A percentile compares a stretch with the other conserved stretches of the same genome.
These are phyloP conservation scores for Drosophila hydei DNA, from an alignment of 1,140 invertebrate species.

Conservation along the genomic window DNA sequence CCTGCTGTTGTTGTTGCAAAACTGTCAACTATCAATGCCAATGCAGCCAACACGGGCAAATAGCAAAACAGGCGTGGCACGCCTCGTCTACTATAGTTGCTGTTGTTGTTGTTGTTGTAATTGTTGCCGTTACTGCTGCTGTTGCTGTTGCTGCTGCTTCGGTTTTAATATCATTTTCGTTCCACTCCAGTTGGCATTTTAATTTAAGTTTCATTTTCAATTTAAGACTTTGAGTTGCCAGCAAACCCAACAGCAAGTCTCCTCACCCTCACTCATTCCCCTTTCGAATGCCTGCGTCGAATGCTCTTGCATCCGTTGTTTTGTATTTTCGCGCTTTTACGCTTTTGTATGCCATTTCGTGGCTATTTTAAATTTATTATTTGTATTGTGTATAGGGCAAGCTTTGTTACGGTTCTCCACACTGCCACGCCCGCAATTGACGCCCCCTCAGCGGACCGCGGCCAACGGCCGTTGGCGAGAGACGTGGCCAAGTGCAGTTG, in stretches of 20 bases:
- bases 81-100: constrained; percentile 21
- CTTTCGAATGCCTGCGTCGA: constrained; percentile 9
- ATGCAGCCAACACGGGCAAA: constrained; percentile 57
- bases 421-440: not conserved
- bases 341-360: constrained; percentile 68
- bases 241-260: constrained; percentile 49
- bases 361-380: constrained; percentile 81
- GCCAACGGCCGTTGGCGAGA: constrained; percentile 10
- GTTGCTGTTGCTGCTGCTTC: constrained; percentile 55
- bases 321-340: constrained; percentile 79
- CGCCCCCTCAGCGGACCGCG: not conserved
- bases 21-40: constrained; percentile 75
- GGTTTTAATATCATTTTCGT: constrained; percentile 82
- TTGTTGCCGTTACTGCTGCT: constrained; percentile 38
- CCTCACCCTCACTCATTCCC: not conserved
- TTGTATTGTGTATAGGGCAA: constrained; percentile 60
- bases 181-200: constrained; percentile 81
- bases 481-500: constrained; percentile 37
- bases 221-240: constrained; percentile 80
- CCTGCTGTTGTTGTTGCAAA: constrained; percentile 19
- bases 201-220: constrained; percentile 83
- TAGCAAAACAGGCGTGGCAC: constrained; percentile 20
- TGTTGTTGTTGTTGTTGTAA: constrained; percentile 23
- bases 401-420: constrained; percentile 30
- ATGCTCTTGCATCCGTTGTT: constrained; percentile 53